These are phyloP conservation scores for Agrilus cyanescens DNA, from an alignment of 2,888 invertebrate species.

Conservation along the genomic window DNA sequence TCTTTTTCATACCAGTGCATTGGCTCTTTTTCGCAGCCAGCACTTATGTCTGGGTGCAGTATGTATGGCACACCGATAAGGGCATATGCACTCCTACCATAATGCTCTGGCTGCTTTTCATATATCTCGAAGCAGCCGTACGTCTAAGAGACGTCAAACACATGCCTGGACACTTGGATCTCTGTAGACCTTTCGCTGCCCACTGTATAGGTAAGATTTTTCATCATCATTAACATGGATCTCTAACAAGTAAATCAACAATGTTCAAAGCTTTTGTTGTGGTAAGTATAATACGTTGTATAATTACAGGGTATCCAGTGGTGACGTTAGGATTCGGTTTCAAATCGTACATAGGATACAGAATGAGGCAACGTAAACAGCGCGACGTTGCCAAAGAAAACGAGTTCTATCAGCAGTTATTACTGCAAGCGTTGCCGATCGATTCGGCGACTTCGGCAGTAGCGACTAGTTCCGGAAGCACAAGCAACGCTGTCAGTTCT, in stretches of 20 bases:
- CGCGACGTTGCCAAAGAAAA: conserved; percentile 90
- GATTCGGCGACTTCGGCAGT: conserved; percentile 28
- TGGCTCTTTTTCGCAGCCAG: conserved; percentile 97
- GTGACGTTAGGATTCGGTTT: conserved; percentile 93
- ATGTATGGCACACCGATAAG: conserved; percentile 93
- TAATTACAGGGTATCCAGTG: conserved; percentile 83
- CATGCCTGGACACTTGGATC: conserved; percentile 75
- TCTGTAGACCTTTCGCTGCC: conserved; percentile 92
- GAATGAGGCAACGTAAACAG: conserved; percentile 83
- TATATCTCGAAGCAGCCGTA: conserved; percentile 88
- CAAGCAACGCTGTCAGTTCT: conserved; percentile 3
- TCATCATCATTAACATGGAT: too few species aligned
- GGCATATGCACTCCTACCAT: conserved; percentile 92
- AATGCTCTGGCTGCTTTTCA: conserved; percentile 84
- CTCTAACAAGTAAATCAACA: too few species aligned
- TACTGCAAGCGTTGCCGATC: conserved; percentile 80
- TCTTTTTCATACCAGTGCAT: conserved; percentile 96
- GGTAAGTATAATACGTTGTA: too few species aligned
- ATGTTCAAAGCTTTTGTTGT: too few species aligned
- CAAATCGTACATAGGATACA: conserved; percentile 83
- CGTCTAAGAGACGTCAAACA: conserved; percentile 72
- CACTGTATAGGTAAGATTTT: conserved; percentile 51
- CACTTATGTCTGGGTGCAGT: conserved; percentile 98
- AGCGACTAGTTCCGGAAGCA: conserved; percentile 8
- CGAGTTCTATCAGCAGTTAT: conserved; percentile 85